Evolutionary conservation across 2,113 vertebrate species (phyloP).

Genomic region (Bucco capensis): DNA sequence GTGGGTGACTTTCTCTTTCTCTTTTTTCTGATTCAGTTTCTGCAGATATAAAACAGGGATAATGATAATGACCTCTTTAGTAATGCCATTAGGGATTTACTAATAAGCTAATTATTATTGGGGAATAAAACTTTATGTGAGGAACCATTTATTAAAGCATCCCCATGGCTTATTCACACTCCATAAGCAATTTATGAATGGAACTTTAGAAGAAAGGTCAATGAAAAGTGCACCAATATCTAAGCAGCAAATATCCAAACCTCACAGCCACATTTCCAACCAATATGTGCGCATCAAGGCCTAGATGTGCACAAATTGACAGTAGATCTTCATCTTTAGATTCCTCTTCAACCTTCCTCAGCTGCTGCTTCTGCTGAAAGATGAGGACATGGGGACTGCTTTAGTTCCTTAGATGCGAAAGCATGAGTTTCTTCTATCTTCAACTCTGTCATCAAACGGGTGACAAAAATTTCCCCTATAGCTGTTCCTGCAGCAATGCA

Average conservation of each 20-base stretch:
- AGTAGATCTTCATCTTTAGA: not conserved
- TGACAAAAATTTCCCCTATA: not conserved
- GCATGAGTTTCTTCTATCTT: not conserved
- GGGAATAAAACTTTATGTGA: constrained; percentile 52
- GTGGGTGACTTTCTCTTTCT: constrained; percentile 9
- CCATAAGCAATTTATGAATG: constrained; percentile 37
- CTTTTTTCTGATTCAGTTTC: constrained; percentile 20
- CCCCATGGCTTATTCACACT: constrained; percentile 16
- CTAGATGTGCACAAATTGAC: not conserved
- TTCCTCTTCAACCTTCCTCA: not conserved
- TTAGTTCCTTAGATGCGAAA: not conserved
- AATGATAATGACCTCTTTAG: constrained; percentile 59
- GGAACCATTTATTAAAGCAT: constrained; percentile 45
- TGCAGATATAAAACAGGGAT: constrained; percentile 31
- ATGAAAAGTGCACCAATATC: not conserved
- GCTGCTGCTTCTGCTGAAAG: not conserved
- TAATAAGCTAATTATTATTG: constrained; percentile 58
- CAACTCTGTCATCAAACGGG: not conserved
- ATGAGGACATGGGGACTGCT: not conserved
- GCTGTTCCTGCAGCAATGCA: not conserved
- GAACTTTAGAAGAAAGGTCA: not conserved
- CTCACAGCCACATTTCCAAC: not conserved
- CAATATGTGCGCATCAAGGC: not conserved
- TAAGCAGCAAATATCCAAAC: not conserved
- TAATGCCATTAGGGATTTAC: constrained; percentile 42